Conservation (phyloP, 2,113 vertebrate genomes). For the Crotalus helleri region DNA sequence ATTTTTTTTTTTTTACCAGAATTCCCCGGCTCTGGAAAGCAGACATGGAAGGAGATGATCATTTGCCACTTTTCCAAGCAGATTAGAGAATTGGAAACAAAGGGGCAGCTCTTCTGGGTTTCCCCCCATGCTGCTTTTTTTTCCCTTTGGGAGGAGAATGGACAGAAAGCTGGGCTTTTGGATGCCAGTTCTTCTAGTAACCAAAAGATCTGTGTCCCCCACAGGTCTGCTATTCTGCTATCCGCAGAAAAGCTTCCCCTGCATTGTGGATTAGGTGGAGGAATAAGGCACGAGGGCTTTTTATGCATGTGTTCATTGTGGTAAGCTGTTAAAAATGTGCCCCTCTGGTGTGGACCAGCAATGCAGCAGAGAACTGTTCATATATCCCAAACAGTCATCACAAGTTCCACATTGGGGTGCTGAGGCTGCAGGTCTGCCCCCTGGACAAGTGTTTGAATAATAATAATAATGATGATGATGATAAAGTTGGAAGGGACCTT, state of each 20-base stretch:
- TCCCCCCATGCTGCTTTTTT: background rate
- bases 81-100: background rate
- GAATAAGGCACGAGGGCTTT: background rate
- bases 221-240: background rate
- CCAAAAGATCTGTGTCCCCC: background rate
- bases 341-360: background rate
- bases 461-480: too few species aligned
- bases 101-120: background rate
- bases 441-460: background rate
- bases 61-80: background rate
- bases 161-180: background rate
- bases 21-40: background rate
- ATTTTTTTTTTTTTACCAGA: background rate
- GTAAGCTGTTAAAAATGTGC: background rate
- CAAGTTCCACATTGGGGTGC: background rate
- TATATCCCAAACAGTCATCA: background rate
- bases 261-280: background rate
- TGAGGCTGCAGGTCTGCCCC: background rate
- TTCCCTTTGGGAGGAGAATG: background rate
- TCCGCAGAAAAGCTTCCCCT: background rate
- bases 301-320: background rate
- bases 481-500: too few species aligned
- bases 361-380: background rate
- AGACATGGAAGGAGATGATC: background rate
- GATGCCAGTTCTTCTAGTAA: background rate